phyloP scores from a whole-genome alignment of 2,888 invertebrate genomes.

The Entomobrya multifasciata region DNA sequence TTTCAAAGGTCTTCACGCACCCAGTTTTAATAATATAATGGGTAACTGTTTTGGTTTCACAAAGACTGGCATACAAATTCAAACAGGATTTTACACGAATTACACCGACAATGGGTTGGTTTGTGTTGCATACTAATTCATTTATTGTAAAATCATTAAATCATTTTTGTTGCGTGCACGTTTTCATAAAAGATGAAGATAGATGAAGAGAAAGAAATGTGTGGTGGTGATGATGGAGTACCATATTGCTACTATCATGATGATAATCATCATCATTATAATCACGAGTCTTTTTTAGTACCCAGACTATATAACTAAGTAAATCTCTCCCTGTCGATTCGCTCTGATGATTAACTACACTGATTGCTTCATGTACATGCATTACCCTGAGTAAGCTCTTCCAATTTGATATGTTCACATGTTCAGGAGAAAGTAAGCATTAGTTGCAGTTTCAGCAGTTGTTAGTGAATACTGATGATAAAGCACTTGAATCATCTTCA shows the following conservation, averaged over 20 bases:
- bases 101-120: not conserved
- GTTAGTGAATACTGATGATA: too few species aligned
- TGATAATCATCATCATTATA: not conserved
- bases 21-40: too few species aligned
- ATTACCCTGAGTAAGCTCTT: too few species aligned
- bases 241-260: not conserved
- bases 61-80: too few species aligned
- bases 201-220: not conserved
- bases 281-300: too few species aligned
- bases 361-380: not conserved
- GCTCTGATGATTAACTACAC: not conserved
- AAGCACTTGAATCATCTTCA: too few species aligned
- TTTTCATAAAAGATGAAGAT: not conserved
- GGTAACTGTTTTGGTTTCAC: too few species aligned
- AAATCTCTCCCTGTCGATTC: not conserved
- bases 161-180: constrained; percentile 17
- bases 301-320: not conserved
- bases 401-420: too few species aligned
- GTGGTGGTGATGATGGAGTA: not conserved
- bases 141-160: constrained; percentile 19
- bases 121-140: constrained; percentile 25
- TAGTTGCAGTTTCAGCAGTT: too few species aligned
- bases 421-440: too few species aligned
- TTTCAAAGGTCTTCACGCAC: too few species aligned
- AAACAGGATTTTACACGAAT: not conserved